Base-by-base conservation (phyloP, 2,888 invertebrate genomes). In the Platycheirus rosarum region DNA sequence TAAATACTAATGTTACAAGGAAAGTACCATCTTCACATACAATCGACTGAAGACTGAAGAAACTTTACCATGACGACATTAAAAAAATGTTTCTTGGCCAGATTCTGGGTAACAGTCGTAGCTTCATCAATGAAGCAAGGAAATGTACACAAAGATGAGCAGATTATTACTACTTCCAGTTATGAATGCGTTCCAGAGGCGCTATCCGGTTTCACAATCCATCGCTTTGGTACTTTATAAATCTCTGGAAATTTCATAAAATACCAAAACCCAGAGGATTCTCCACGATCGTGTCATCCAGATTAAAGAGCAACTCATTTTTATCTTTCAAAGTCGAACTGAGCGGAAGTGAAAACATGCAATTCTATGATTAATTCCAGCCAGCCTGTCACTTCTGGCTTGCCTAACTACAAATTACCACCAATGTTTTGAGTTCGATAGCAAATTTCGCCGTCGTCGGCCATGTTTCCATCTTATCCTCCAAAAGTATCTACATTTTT, bases 301-400 rank as follows among this genome's bases (percentile, higher is more conserved):
- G 53, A 53, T 20, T 6, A 46, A 7, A 9, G 11, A 18, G 16
- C 5, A 11, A 16, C 51, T 53, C 11, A 35, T 32, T 53, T 51
- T 32, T 35, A 53, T 18, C 32, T 11, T 32, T 32, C 35, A 8
- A 18, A 51, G 7, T 42, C 35, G 11, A 51, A 29, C 42, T 16
- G 49, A 57, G 42, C 66, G 18, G 35, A 66, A 51, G 37, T 60
- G n/a, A 16, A 49, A 49, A 37, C 51, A 60, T 8, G 32, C 32
- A 18, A n/a, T 20, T 35, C 9, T 57, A 18, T 14, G 23, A 57
- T 57, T 57, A 57, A 57, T 57, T 40, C 13, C 2, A 23, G 37
- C 8, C 14, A 11, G 1, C 0, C 5, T 55, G 8, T 13, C 37
- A 35, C 53, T 9, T 14, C 29, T 49, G 26, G 14, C 14, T 14